Conservation (phyloP, 2,888 invertebrate species). For the Dasysyrphus albostriatus region DNA sequence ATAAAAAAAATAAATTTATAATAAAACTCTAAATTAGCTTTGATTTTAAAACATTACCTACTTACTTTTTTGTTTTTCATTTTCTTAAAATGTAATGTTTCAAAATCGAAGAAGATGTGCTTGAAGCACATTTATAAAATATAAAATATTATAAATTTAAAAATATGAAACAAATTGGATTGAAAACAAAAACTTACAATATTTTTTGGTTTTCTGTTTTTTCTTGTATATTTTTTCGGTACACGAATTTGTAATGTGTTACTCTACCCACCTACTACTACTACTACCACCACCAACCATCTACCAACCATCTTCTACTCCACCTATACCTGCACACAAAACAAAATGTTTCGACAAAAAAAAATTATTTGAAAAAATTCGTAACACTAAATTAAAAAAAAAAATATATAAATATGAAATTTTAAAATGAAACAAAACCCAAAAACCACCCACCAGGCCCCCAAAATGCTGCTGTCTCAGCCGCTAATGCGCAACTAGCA, state of each 20-base stretch:
- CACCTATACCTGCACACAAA: constrained; percentile 74
- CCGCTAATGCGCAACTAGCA: constrained; percentile 77
- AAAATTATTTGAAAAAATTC: constrained; percentile 66
- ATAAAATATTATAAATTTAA: constrained; percentile 32
- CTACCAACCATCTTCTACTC: constrained; percentile 69
- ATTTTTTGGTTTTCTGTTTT: constrained; percentile 74
- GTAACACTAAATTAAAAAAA: constrained; percentile 67
- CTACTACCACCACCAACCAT: constrained; percentile 68
- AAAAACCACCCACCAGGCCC: constrained; percentile 80
- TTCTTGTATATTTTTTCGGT: constrained; percentile 76
- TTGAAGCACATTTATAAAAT: constrained; percentile 34
- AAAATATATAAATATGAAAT: constrained; percentile 52
- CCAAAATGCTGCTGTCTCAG: constrained; percentile 82
- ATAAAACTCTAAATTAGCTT: constrained; percentile 22
- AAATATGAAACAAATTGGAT: constrained; percentile 61
- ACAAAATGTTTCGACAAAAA: constrained; percentile 67
- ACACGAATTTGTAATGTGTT: constrained; percentile 76
- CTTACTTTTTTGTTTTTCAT: constrained; percentile 28
- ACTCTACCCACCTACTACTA: constrained; percentile 69
- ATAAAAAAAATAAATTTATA: constrained; percentile 37
- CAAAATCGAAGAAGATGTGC: constrained; percentile 52
- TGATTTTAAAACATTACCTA: constrained; percentile 54
- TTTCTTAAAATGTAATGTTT: constrained; percentile 42
- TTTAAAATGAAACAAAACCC: constrained; percentile 61
- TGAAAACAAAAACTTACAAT: constrained; percentile 73